phyloP scores from a whole-genome alignment of 2,797 vertebrate genomes.

The Diceros bicornis region DNA sequence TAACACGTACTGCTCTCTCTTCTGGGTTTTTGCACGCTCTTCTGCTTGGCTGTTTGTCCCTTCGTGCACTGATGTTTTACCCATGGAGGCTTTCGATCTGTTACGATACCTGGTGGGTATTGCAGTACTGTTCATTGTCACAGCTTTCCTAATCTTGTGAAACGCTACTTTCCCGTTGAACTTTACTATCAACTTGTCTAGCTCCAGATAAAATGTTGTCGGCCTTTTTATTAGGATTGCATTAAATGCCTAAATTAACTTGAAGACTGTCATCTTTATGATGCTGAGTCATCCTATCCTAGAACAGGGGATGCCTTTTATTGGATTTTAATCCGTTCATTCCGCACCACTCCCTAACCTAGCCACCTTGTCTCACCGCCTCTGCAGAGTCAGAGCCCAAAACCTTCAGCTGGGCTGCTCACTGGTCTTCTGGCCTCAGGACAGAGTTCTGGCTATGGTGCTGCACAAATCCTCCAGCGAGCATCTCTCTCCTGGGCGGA shows the following conservation, averaged over 20 bases:
- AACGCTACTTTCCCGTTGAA: background rate
- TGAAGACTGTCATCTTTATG: background rate
- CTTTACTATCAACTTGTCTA: too few species aligned
- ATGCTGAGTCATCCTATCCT: background rate
- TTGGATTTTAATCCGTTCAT: background rate
- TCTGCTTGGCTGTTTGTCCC: accelerated
- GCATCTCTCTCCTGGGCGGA: background rate
- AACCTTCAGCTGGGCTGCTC: accelerated
- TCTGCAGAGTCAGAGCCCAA: background rate
- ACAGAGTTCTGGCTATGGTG: background rate
- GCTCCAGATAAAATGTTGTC: background rate
- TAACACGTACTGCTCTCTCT: accelerated
- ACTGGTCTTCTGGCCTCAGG: too few species aligned
- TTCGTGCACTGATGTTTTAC: background rate
- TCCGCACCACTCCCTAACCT: background rate
- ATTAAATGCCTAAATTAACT: background rate
- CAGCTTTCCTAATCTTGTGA: background rate
- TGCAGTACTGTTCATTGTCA: accelerated
- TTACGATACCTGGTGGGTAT: accelerated
- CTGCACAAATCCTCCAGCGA: background rate
- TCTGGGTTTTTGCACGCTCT: background rate
- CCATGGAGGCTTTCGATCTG: background rate
- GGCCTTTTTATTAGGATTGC: background rate
- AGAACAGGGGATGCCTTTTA: background rate
- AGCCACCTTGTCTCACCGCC: background rate